A percentile compares a stretch with the other conserved stretches of the same genome.
Evolutionary conservation across 2,113 vertebrate genomes (phyloP).

Genomic region (cattle (Bos taurus)): DNA sequence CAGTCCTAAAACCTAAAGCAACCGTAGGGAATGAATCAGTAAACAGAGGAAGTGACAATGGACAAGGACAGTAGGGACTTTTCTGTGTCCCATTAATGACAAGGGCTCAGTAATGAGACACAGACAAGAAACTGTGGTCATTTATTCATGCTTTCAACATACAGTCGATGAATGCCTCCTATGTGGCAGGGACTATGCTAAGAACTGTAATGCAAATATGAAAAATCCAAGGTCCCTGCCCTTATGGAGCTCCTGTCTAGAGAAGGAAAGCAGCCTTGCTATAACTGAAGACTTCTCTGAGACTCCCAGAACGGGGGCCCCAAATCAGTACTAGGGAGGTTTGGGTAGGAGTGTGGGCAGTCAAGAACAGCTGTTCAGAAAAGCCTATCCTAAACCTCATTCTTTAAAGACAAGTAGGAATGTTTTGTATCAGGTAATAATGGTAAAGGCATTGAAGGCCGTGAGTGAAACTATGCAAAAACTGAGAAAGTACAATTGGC

Average conservation of each 20-base stretch:
- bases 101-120: background rate
- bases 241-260: background rate
- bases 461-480: background rate
- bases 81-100: background rate
- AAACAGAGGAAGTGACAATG: background rate
- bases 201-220: background rate
- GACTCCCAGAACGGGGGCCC: background rate
- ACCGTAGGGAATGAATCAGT: background rate
- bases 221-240: background rate
- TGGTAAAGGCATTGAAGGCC: background rate
- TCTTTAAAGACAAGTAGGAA: background rate
- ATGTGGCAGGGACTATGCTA: background rate
- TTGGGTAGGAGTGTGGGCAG: background rate
- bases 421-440: background rate
- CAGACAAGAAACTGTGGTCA: background rate
- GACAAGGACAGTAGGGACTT: background rate
- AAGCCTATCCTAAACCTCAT: background rate
- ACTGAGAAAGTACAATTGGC: background rate
- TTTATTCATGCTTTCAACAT: background rate
- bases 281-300: background rate
- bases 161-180: background rate
- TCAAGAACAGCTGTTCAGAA: background rate
- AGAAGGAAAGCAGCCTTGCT: background rate
- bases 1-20: background rate
- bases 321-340: background rate